phyloP scores from a whole-genome alignment of 2,113 vertebrate genomes.

The Hiodon tergisus region DNA sequence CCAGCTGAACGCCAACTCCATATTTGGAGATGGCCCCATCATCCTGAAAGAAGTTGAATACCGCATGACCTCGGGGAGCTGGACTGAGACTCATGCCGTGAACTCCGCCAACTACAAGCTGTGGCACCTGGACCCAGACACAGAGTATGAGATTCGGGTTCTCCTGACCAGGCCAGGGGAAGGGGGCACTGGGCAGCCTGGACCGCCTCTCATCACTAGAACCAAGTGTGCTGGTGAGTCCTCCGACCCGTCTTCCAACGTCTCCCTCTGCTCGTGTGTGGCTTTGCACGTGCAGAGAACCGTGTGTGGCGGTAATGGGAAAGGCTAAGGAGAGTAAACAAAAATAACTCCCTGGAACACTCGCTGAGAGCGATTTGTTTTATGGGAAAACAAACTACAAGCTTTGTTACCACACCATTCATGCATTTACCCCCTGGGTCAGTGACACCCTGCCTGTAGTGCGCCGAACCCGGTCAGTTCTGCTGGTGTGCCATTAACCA shows the following conservation, averaged over 20 bases:
- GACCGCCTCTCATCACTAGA: conserved; percentile 87
- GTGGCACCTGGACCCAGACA: conserved; percentile 97
- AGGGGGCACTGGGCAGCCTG: conserved; percentile 87
- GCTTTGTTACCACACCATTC: background rate
- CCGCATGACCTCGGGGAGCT: conserved; percentile 90
- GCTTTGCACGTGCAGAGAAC: background rate
- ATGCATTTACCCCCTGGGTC: background rate
- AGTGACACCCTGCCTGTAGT: background rate
- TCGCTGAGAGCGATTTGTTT: background rate
- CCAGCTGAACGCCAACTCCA: conserved; percentile 95
- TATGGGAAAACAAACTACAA: background rate
- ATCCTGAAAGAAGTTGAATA: conserved; percentile 97
- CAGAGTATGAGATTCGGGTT: conserved; percentile 92
- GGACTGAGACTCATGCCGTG: conserved; percentile 95
- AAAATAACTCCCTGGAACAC: background rate
- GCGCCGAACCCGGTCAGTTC: background rate
- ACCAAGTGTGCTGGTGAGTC: conserved; percentile 93
- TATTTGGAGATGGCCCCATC: conserved; percentile 94
- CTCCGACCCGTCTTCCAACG: background rate
- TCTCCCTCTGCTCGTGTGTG: too few species aligned
- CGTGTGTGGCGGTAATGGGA: conserved; percentile 21
- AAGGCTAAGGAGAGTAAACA: conserved; percentile 21
- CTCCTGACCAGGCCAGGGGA: conserved; percentile 89
- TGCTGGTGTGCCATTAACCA: background rate
- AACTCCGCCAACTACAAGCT: conserved; percentile 93